phyloP scores from a whole-genome alignment of 2,113 vertebrate genomes.

The Rostratula benghalensis region DNA sequence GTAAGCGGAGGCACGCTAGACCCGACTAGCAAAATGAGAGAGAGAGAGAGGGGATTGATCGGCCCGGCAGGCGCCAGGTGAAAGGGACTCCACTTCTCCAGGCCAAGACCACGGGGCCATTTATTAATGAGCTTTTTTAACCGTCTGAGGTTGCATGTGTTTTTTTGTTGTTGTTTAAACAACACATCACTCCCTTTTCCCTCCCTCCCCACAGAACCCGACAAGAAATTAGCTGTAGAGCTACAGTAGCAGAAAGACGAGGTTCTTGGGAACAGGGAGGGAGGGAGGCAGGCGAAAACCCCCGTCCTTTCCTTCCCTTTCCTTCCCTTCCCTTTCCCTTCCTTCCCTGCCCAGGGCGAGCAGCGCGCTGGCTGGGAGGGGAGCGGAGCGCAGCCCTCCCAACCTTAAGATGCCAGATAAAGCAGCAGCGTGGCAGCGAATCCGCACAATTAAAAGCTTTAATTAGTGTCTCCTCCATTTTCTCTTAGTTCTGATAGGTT shows the following conservation, averaged over 20 bases:
- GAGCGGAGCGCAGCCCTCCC: constrained; percentile 62
- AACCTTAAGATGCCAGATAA: constrained; percentile 92
- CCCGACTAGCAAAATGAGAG: neutral
- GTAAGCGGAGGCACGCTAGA: neutral
- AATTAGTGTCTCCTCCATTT: constrained; percentile 99
- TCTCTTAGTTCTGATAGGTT: constrained; percentile 99
- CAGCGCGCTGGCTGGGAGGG: constrained; percentile 16
- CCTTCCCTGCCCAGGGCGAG: neutral
- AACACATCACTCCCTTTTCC: neutral
- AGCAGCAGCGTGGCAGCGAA: constrained; percentile 92
- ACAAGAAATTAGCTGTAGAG: constrained; percentile 8
- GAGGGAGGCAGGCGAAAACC: neutral
- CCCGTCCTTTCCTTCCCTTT: neutral
- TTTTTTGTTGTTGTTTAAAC: neutral
- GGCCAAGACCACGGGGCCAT: constrained; percentile 19
- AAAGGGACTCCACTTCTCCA: neutral
- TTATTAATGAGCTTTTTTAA: constrained; percentile 50
- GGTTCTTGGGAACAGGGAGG: neutral
- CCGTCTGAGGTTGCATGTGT: neutral
- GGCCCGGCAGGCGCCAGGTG: constrained; percentile 24
- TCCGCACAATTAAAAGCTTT: constrained; percentile 99
- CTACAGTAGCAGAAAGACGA: neutral
- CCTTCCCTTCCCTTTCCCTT: neutral
- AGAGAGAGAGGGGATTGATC: neutral
- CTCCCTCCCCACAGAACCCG: neutral